phyloP scores from a whole-genome alignment of 1,140 invertebrate species.

The Drosophila ambigua region DNA sequence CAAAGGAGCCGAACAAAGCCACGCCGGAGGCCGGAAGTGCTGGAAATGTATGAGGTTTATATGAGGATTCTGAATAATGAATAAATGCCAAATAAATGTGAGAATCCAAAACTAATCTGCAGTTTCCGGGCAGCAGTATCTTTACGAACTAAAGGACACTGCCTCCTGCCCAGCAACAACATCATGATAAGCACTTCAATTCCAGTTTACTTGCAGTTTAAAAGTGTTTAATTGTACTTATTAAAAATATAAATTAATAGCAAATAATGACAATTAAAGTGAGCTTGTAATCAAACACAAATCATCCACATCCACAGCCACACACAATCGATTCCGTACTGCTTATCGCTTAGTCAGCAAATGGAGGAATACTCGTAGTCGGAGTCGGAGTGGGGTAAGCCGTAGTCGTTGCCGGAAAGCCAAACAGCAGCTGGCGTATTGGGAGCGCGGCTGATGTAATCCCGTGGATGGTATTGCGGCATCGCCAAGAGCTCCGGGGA shows the following conservation, averaged over 20 bases:
- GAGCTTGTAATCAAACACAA: slow-evolving; percentile 28
- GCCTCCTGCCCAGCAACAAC: too few species aligned
- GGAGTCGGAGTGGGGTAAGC: slow-evolving; percentile 4
- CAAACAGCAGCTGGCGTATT: slow-evolving; percentile 19
- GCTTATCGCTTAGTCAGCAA: slow-evolving; percentile 45
- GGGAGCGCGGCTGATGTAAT: slow-evolving; percentile 62
- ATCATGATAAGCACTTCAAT: too few species aligned
- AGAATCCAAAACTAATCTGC: too few species aligned
- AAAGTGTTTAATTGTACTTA: not conserved
- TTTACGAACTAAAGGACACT: too few species aligned
- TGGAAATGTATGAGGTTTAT: too few species aligned
- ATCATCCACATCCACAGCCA: slow-evolving; percentile 3
- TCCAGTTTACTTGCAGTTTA: too few species aligned
- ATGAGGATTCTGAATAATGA: too few species aligned
- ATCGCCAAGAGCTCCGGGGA: slow-evolving; percentile 29
- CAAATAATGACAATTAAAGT: slow-evolving; percentile 20
- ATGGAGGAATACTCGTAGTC: slow-evolving; percentile 1
- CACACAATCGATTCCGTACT: slow-evolving; percentile 27
- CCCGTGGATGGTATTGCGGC: slow-evolving; percentile 45
- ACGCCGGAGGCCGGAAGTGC: too few species aligned
- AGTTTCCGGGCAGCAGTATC: too few species aligned
- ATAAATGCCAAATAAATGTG: too few species aligned
- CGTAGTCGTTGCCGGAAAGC: slow-evolving; percentile 20
- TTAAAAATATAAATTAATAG: slow-evolving; percentile 7
- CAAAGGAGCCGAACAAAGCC: not conserved